These are phyloP conservation scores for Tautogolabrus adspersus DNA, from an alignment of 2,113 vertebrate species.

Conservation along the genomic window DNA sequence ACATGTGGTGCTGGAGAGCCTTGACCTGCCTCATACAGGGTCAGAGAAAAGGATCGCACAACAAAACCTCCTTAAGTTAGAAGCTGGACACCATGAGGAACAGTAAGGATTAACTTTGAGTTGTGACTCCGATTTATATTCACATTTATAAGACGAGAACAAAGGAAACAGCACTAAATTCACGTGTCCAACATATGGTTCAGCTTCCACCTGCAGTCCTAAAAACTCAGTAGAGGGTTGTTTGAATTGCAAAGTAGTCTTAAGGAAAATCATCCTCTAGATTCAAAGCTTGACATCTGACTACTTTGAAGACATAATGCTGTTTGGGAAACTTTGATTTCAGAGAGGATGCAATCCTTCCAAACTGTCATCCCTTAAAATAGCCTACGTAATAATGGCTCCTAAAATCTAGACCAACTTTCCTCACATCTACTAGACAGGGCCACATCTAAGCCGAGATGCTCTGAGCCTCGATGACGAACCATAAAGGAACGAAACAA, in stretches of 20 bases:
- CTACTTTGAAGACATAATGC: conserved; percentile 46
- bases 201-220: conserved; percentile 44
- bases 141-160: conserved; percentile 26
- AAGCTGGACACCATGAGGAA: conserved; percentile 48
- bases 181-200: conserved; percentile 53
- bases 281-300: conserved; percentile 65
- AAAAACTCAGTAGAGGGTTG: neutral
- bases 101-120: conserved; percentile 61
- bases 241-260: conserved; percentile 43
- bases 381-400: conserved; percentile 44
- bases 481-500: conserved; percentile 54
- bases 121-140: conserved; percentile 51
- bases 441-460: conserved; percentile 50
- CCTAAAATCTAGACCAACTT: conserved; percentile 32
- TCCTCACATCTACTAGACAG: conserved; percentile 44
- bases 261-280: conserved; percentile 31
- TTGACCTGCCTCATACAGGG: conserved; percentile 66
- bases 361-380: conserved; percentile 53
- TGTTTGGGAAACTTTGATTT: conserved; percentile 57
- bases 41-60: conserved; percentile 51
- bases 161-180: conserved; percentile 49
- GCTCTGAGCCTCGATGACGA: conserved; percentile 51
- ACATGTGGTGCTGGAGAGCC: conserved; percentile 70
- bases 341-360: conserved; percentile 35
- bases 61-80: conserved; percentile 31